Evolutionary conservation across 2,888 invertebrate genomes (phyloP), one percentile per base, ranked within the genome.

Genomic region (Encarsia formosa): DNA sequence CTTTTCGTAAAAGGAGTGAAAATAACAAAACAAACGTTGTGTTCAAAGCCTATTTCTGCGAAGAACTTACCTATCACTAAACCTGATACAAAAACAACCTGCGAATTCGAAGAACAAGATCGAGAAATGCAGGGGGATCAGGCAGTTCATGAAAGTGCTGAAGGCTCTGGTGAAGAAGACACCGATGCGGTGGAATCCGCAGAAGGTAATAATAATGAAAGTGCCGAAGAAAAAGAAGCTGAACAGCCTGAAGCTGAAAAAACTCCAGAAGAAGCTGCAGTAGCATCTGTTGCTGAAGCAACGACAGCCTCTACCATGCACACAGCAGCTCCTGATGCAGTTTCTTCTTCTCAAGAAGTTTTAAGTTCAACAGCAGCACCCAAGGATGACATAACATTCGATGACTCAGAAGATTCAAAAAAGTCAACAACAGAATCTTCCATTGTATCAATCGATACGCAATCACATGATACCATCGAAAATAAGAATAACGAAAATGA

Each of bases 41-140:
- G 86, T 71, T 71, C 69, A n/a, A 73, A 75, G 45, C 85, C 85
- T 0, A 32, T 58, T 19, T 77, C 77, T 59, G 63, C 77, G 8
- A 78, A 76, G 61, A 77, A 79, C n/a, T 74, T 71, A 23, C 76
- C 81, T 1, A 79, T 85, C 77, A 61, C 81, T 54, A 80, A 83
- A 64, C 72, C 83, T 6, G 81, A 81, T 13, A 60, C 63, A 0
- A 35, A 61, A 22, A 52, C 49, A 3, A 51, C 63, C 5, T 73
- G 73, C 26, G 53, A 46, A 13, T 61, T 69, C 9, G 71, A 73
- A 42, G 55, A 65, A 8, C 65, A 68, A 29, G 73, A 72, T 37
- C 49, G 48, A 0, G 69, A 67, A 23, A 68, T 69, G 65, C 77
- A 83, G 75, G 83, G 80, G 47, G 85, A 86, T 63, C 78, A 84